These are phyloP conservation scores for Augochlora pura DNA, from an alignment of 1,140 invertebrate species.

Conservation along the genomic window DNA sequence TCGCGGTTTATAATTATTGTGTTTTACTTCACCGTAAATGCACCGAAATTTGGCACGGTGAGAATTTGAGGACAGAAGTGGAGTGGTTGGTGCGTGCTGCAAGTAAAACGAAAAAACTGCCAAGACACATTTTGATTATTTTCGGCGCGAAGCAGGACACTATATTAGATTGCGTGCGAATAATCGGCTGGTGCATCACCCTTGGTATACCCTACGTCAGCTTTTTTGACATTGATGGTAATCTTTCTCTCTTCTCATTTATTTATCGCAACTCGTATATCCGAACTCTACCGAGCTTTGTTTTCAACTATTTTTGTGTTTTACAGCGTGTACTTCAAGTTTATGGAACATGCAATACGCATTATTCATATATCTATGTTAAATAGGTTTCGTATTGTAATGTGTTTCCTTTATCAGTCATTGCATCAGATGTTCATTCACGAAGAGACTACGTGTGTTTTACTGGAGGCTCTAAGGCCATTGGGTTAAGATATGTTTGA, in stretches of 20 bases:
- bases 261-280: slow-evolving; percentile 13
- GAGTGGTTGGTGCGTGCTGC: slow-evolving; percentile 24
- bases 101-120: slow-evolving; percentile 67
- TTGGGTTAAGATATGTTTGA: not conserved
- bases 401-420: not conserved
- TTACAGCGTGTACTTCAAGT: not conserved
- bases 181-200: slow-evolving; percentile 84
- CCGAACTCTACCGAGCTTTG: not conserved
- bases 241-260: slow-evolving; percentile 47
- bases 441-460: not conserved
- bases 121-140: slow-evolving; percentile 80
- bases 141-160: slow-evolving; percentile 79
- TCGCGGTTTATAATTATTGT: slow-evolving; percentile 13
- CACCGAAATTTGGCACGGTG: slow-evolving; percentile 7
- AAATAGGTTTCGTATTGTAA: not conserved
- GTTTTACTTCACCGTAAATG: slow-evolving; percentile 19
- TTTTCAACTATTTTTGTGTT: not conserved
- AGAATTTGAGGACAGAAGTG: slow-evolving; percentile 28
- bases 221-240: slow-evolving; percentile 87
- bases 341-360: too few species aligned
- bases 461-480: not conserved
- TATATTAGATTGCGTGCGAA: slow-evolving; percentile 80
- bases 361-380: not conserved
- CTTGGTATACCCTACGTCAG: slow-evolving; percentile 84
- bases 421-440: not conserved